phyloP scores from a whole-genome alignment of 1,140 invertebrate genomes.

The Prorops nasuta region DNA sequence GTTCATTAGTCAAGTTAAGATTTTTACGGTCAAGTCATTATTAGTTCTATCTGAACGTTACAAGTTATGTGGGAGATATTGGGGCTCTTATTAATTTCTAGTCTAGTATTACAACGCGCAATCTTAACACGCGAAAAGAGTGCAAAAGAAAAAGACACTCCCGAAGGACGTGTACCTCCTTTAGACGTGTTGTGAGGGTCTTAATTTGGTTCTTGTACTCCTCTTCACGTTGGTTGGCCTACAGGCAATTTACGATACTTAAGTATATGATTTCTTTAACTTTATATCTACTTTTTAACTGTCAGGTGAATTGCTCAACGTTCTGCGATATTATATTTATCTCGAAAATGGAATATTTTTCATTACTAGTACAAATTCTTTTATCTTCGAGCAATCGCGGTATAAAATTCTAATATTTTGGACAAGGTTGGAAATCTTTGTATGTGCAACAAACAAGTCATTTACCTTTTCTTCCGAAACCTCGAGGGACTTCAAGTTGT shows the following conservation, averaged over 20 bases:
- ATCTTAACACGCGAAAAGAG: neutral
- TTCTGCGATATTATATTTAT: neutral
- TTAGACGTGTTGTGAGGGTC: conserved; percentile 96
- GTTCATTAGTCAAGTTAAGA: conserved; percentile 24
- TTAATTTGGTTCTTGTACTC: conserved; percentile 99
- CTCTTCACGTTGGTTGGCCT: conserved; percentile 99
- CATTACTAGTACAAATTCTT: conserved; percentile 11
- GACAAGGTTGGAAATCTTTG: neutral
- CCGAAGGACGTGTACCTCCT: conserved; percentile 81
- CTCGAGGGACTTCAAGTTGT: conserved; percentile 99
- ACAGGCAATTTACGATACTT: conserved; percentile 41
- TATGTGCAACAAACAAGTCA: conserved; percentile 3
- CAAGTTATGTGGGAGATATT: no score
- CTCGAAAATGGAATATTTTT: neutral
- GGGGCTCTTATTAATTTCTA: no score
- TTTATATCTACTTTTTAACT: no score
- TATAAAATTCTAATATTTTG: no score
- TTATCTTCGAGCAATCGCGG: no score
- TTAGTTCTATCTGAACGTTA: conserved; percentile 9
- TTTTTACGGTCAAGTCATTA: conserved; percentile 1
- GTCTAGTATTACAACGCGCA: no score
- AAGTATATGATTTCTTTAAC: neutral
- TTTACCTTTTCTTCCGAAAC: conserved; percentile 99
- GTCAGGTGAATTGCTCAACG: no score
- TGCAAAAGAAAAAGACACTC: conserved; percentile 40